Conservation (phyloP, 1,140 invertebrate species). For the Habropoda laboriosa region DNA sequence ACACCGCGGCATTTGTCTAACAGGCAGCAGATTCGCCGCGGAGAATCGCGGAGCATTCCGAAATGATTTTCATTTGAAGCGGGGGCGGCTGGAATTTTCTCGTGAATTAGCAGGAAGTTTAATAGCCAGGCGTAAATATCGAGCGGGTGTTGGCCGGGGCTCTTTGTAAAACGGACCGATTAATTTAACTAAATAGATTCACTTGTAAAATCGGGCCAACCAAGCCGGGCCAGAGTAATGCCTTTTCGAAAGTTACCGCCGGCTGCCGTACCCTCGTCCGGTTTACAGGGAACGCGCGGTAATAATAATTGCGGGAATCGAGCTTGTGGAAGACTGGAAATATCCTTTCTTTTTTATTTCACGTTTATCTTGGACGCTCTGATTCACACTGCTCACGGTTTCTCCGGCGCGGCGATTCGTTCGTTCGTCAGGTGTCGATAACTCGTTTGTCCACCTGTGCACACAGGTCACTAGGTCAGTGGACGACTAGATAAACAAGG, state of each 20-base stretch:
- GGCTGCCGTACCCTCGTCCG: background rate
- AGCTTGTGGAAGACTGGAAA: too few relatives aligned
- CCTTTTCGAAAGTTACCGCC: background rate
- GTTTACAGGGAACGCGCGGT: slow-evolving; percentile 23
- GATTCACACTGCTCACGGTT: too few relatives aligned
- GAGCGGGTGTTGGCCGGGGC: background rate
- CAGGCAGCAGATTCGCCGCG: background rate
- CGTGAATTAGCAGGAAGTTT: slow-evolving; percentile 21
- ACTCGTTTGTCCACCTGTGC: too few relatives aligned
- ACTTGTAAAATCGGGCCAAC: background rate
- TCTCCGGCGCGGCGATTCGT: too few relatives aligned
- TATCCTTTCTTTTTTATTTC: too few relatives aligned
- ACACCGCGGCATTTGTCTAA: background rate
- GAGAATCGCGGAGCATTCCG: background rate
- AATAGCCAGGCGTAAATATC: slow-evolving; percentile 33
- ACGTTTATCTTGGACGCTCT: too few relatives aligned
- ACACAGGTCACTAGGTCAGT: too few relatives aligned
- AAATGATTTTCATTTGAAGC: background rate
- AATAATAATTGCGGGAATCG: too few relatives aligned
- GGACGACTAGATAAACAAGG: too few relatives aligned
- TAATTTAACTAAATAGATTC: slow-evolving; percentile 13
- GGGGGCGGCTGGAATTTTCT: background rate
- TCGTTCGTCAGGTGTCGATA: too few relatives aligned
- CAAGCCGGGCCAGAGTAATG: slow-evolving; percentile 5
- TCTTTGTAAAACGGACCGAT: slow-evolving; percentile 6